Evolutionary conservation across 2,113 vertebrate genomes (phyloP), one percentile per base, ranked within the genome.

Genomic region (Cyrtonyx montezumae): DNA sequence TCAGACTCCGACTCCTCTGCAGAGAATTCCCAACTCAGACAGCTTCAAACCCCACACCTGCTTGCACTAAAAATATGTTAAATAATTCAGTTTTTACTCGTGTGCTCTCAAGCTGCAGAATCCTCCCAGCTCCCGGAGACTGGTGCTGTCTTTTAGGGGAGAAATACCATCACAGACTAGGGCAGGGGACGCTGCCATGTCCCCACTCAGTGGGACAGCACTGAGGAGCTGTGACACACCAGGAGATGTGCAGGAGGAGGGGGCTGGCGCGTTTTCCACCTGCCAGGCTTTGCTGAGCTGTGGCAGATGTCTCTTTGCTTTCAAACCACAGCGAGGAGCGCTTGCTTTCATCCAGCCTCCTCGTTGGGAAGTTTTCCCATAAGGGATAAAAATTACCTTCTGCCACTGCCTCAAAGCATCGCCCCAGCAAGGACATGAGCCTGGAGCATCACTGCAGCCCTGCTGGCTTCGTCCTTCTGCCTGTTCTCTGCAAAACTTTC

Each of bases 11-110:
- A 6, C 8, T n/a, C 36, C 71, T 86, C 65, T 36, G 83, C 65
- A 66, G 93, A 84, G 77, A 90, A 92, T 95, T 95, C 83, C 94
- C 86, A 37, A 5, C 88, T 73, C 88, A 3, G 81, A 34, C 34
- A 1, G 14, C 66, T 79, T 65, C 82, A 79, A 46, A 49, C 74
- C 75, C 68, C 71, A 61, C 53, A 91, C 76, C 94, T 95, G 94
- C 86, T 78, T 48, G 68, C 79, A 19, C 86, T 80, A 42, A 49
- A 69, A 88, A 61, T 74, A 4, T n/a, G 75, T 42, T 94, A 80
- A 95, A 95, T 95, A 88, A 96, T 94, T 94, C 91, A 96, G 88
- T 9, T 65, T 21, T 28, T 0, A n/a, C 83, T 88, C 16, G 1
- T 55, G 55, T 49, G 61, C 76, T 86, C 80, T 8, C 3, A 1